Base-by-base conservation (phyloP, 2,797 vertebrate species). In the Chrysocyon brachyurus region DNA sequence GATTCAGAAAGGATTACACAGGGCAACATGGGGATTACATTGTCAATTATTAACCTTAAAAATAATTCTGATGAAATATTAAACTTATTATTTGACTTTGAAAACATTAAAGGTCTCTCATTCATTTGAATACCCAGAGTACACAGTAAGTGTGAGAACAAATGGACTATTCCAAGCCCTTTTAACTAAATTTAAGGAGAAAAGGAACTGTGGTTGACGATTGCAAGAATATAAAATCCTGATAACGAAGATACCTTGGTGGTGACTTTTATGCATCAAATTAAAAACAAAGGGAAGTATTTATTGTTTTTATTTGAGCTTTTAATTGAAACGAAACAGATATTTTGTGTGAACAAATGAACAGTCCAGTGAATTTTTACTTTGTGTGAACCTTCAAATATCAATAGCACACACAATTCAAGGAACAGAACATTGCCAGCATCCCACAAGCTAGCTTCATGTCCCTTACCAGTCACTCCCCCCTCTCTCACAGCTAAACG, bases 291-390 rank as follows among this genome's bases (percentile, higher is more conserved):
- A 46, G 12, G 31, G 70, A 81, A 83, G 7, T 28, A 73, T 83
- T 87, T 90, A 12, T 54, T 70, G 6, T n/a, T 66, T 94, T 36
- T 66, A 75, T 94, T 95, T 91, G 61, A 83, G 59, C 28, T 77
- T 64, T 91, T 73, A 26, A 54, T 82, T 63, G 33, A 79, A 94
- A 75, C 24, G 61, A 70, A 75, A 70, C 17, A 89, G 49, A 33
- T 12, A 86, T 70, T 56, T n/a, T 33, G 33, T 66, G 21, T 87
- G 52, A 70, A 91, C 16, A 85, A 61, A 86, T 24, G 21, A 31
- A 77, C 6, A 36, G 3, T 21, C 4, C 75, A 91, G 28, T 28
- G 49, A 89, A 63, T 70, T 64, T 91, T 59, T 15, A 59, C n/a
- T 10, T 28, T 10, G 90, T 6, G 12, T 33, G n/a, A 79, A 11